phyloP scores from a whole-genome alignment of 1,140 invertebrate genomes.

The Stegodyphus dumicola region DNA sequence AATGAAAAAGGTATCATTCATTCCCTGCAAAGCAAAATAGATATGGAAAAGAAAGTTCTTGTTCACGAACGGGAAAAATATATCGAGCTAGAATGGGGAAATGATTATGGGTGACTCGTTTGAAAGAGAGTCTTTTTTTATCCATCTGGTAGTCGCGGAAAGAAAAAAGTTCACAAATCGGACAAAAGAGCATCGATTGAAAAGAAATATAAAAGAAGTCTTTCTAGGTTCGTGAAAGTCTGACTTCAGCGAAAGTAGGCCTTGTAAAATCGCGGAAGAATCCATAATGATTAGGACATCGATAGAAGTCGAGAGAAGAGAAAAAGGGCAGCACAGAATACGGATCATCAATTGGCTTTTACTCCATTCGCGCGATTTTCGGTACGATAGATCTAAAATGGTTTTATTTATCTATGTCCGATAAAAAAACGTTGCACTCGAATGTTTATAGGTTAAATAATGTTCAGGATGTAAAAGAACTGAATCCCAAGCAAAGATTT shows the following conservation, averaged over 20 bases:
- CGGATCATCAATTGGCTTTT: constrained; percentile 7
- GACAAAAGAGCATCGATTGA: constrained; percentile 37
- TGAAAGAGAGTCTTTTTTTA: background rate
- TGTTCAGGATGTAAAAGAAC: no score
- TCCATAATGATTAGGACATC: constrained; percentile 34
- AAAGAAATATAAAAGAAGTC: constrained; percentile 40
- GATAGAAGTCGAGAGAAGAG: background rate
- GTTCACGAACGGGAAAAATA: background rate
- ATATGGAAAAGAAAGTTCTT: background rate
- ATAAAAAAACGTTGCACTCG: background rate
- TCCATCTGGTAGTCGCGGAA: constrained; percentile 7
- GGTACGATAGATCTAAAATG: constrained; percentile 8
- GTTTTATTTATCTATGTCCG: background rate
- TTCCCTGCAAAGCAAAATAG: background rate
- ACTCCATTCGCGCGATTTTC: background rate
- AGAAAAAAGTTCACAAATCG: constrained; percentile 25
- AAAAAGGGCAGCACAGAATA: constrained; percentile 3
- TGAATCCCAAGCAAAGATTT: background rate
- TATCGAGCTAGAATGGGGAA: constrained; percentile 19
- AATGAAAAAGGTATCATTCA: background rate
- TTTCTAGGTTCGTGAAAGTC: background rate
- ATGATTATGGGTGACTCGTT: constrained; percentile 32
- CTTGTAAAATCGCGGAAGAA: constrained; percentile 38
- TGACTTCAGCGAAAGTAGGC: constrained; percentile 12
- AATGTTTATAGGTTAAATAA: background rate